These are phyloP conservation scores for Spondyliosoma cantharus DNA, from an alignment of 2,797 vertebrate genomes.

Conservation along the genomic window DNA sequence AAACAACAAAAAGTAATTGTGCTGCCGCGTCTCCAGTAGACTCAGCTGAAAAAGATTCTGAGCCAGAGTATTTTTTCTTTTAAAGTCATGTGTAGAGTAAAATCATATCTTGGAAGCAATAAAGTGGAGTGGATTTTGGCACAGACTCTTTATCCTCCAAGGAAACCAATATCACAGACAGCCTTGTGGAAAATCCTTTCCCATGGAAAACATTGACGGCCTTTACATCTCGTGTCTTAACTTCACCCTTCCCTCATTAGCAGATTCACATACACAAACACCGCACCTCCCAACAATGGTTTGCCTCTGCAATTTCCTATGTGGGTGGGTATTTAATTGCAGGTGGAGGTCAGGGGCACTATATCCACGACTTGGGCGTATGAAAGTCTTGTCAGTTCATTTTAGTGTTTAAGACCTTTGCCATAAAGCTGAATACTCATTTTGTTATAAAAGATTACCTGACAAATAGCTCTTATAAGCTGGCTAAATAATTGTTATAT, in stretches of 20 bases:
- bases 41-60: constrained; percentile 29
- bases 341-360: constrained; percentile 44
- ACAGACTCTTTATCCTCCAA: constrained; percentile 57
- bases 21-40: constrained; percentile 35
- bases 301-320: constrained; percentile 60
- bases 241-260: constrained; percentile 45
- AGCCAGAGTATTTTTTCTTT: constrained; percentile 5
- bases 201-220: constrained; percentile 45
- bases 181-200: constrained; percentile 65
- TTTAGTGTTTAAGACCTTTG: constrained; percentile 15
- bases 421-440: not conserved
- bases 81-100: constrained; percentile 22
- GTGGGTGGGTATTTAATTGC: constrained; percentile 35
- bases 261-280: constrained; percentile 17
- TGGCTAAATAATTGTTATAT: constrained; percentile 9
- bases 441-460: constrained; percentile 8
- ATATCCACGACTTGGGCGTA: constrained; percentile 6
- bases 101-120: constrained; percentile 71
- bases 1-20: constrained; percentile 51
- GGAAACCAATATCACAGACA: constrained; percentile 62
- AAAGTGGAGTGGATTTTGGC: constrained; percentile 72
- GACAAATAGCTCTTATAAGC: not conserved
- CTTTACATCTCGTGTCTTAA: constrained; percentile 18
- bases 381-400: constrained; percentile 13
- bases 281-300: constrained; percentile 7